These are phyloP conservation scores for Phymatocera aterrima DNA, from an alignment of 2,888 invertebrate genomes.

Conservation along the genomic window DNA sequence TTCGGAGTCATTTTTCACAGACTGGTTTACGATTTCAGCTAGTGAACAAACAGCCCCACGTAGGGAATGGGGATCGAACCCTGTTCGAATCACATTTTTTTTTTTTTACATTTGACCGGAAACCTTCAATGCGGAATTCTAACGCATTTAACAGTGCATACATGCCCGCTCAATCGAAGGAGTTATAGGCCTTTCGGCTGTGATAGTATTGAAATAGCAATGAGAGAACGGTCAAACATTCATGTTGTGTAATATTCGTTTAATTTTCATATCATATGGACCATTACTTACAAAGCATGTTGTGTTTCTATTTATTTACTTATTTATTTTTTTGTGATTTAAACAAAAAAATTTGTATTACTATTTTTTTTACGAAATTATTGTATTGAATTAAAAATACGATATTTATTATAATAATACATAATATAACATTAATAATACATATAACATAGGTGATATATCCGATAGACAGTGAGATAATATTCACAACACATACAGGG, in stretches of 20 bases:
- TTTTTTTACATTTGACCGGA: too few relatives aligned
- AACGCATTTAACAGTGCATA: too few relatives aligned
- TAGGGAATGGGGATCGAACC: too few relatives aligned
- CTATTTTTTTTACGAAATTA: conserved; percentile 61
- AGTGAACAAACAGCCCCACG: too few relatives aligned
- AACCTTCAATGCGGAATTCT: too few relatives aligned
- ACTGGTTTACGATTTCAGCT: too few relatives aligned
- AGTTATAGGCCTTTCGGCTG: too few relatives aligned
- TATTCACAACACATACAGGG: conserved; percentile 60
- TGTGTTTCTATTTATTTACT: conserved; percentile 63
- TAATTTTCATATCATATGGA: conserved; percentile 72
- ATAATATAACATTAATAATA: conserved; percentile 72
- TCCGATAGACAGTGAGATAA: conserved; percentile 54
- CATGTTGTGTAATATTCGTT: conserved; percentile 60
- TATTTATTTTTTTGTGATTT: conserved; percentile 51
- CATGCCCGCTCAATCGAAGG: too few relatives aligned
- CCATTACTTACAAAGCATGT: conserved; percentile 73
- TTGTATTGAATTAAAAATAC: conserved; percentile 60
- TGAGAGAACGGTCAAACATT: not conserved
- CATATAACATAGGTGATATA: conserved; percentile 66
- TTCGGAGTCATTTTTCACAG: too few relatives aligned
- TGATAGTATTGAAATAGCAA: too few relatives aligned
- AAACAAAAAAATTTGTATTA: too few relatives aligned
- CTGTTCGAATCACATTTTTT: too few relatives aligned
- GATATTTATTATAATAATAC: conserved; percentile 64